Base-by-base conservation (phyloP, 2,888 invertebrate genomes). In the Uropetala carovei region DNA sequence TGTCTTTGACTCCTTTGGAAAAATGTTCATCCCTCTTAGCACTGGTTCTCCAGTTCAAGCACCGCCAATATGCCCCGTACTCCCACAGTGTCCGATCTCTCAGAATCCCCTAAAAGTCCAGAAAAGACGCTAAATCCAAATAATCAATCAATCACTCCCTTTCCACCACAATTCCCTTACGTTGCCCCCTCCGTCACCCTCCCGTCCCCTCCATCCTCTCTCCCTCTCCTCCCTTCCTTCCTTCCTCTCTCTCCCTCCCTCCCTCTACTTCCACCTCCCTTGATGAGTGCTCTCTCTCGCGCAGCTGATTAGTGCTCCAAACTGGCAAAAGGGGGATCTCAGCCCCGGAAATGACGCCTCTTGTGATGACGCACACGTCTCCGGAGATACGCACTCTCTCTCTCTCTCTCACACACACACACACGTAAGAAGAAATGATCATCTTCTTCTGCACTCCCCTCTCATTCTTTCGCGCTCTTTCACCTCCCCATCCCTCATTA, bases 311-410 rank as follows among this genome's bases (percentile, higher is more conserved):
- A 75, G 27, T 43, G 43, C 75, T 27, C 27, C 27, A 27, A 75
- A 75, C 13, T 43, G 43, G 43, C 43, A 43, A 43, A 43, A 43
- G 43, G 27, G 75, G 75, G 75, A 75, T 22, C 75, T 27, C 7
- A 27, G 11, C 22, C 10, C 75, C 75, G 75, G 75, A 75, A 75
- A 75, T 75, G 75, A 75, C 75, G 75, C 75, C 27, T 75, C 75
- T 75, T 75, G 27, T 27, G 75, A 75, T 75, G 75, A 75, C 75
- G 75, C 75, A 27, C 75, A 75, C 75, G 75, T 75, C 75, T 75
- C 22, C 75, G 22, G 22, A n/a, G 22, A 43, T 43, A 43, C 43
- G 43, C 43, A 43, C 3, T 43, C 43, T 43, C 43, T 43, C 43
- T 43, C 43, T 43, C 43, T 43, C 43, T n/a, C n/a, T n/a, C n/a